phyloP scores from a whole-genome alignment of 1,140 invertebrate species.

The Drosophila erecta region DNA sequence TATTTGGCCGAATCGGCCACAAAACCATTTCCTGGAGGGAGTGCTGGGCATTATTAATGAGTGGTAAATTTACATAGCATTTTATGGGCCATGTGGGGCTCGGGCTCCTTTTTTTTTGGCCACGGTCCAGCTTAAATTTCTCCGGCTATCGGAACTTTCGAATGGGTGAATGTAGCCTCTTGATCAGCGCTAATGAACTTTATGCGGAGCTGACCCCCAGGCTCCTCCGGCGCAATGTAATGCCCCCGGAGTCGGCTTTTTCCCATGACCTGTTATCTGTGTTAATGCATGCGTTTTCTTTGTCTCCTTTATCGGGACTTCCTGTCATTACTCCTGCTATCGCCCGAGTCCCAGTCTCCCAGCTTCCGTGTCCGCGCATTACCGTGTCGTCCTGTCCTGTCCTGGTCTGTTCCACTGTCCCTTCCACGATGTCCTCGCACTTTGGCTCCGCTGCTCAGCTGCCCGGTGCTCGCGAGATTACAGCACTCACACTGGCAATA shows the following conservation, averaged over 20 bases:
- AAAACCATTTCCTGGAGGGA: conserved; percentile 45
- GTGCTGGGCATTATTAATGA: conserved; percentile 64
- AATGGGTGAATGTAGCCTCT: conserved; percentile 23
- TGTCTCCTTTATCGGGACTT: conserved; percentile 68
- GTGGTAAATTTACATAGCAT: conserved; percentile 37
- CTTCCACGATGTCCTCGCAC: conserved; percentile 20
- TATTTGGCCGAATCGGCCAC: conserved; percentile 13
- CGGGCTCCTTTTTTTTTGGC: conserved; percentile 27
- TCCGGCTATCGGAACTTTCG: conserved; percentile 35
- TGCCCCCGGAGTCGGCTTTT: conserved; percentile 12
- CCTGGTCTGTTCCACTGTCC: conserved; percentile 8
- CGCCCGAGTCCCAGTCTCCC: conserved; percentile 43
- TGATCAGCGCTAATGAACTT: conserved; percentile 77
- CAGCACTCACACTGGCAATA: conserved; percentile 25
- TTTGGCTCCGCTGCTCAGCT: conserved; percentile 18
- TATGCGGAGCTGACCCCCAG: conserved; percentile 34
- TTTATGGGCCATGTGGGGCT: conserved; percentile 53
- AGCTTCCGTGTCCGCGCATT: conserved; percentile 57
- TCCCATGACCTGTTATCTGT: conserved; percentile 53
- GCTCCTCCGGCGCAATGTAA: background rate
- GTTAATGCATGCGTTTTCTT: conserved; percentile 77
- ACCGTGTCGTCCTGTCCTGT: conserved; percentile 45
- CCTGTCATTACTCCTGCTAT: conserved; percentile 77
- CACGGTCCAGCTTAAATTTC: conserved; percentile 12
- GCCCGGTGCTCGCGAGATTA: conserved; percentile 53